Percentiles rank a stretch among this genome's conserved stretches.
Conservation (phyloP, 2,888 invertebrate genomes). For the Andrena hattorfiana region DNA sequence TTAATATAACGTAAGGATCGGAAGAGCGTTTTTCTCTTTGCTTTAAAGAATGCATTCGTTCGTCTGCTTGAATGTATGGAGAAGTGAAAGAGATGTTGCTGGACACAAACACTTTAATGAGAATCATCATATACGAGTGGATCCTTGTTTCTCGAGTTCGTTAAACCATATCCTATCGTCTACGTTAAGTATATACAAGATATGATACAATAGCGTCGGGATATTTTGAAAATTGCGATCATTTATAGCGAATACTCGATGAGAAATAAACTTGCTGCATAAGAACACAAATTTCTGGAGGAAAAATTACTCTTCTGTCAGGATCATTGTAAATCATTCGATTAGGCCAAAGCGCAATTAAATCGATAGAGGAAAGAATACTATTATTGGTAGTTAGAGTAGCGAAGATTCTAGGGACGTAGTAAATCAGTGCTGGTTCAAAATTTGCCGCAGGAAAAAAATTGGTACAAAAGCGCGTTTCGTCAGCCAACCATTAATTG, state of each 20-base stretch:
- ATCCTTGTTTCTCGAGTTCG: neutral
- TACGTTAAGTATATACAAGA: neutral
- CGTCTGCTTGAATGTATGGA: neutral
- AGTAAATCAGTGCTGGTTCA: neutral
- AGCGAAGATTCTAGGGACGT: conserved; percentile 5
- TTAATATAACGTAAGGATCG: conserved; percentile 25
- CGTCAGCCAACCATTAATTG: conserved; percentile 2
- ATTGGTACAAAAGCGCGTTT: conserved; percentile 17
- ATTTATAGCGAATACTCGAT: conserved; percentile 5
- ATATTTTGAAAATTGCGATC: conserved; percentile 8
- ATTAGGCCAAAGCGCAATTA: neutral
- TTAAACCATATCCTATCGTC: conserved; percentile 6
- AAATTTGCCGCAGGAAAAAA: conserved; percentile 26
- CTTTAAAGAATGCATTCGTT: neutral
- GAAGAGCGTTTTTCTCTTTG: neutral
- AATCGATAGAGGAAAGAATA: neutral
- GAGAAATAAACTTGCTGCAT: neutral
- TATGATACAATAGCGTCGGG: neutral
- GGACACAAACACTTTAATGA: neutral
- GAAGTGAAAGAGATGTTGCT: neutral
- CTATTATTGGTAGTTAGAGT: neutral
- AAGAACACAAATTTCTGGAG: neutral
- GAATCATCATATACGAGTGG: neutral
- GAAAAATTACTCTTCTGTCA: neutral
- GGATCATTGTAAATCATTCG: neutral